Evolutionary conservation across 2,113 vertebrate species (phyloP).

Genomic region (Cyanoliseus patagonus): DNA sequence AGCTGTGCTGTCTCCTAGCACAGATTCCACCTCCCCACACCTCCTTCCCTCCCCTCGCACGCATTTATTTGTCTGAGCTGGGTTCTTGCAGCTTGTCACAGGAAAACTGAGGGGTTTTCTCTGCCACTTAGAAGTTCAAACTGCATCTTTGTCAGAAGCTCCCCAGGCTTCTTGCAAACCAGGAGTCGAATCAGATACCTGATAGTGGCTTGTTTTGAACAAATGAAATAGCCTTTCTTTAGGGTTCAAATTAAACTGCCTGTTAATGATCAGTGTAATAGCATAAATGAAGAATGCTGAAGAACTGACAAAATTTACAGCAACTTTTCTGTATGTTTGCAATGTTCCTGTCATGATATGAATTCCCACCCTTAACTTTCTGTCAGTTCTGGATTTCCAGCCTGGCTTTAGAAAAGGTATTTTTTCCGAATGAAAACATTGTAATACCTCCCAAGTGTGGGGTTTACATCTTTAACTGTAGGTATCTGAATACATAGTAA

Average conservation of each 20-base stretch:
- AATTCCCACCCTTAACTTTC: not conserved
- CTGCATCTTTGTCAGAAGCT: not conserved
- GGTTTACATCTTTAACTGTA: not conserved
- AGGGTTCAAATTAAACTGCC: not conserved
- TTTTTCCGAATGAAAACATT: not conserved
- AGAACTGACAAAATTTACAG: not conserved
- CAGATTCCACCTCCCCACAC: not conserved
- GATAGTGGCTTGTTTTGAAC: not conserved
- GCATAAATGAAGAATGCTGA: not conserved
- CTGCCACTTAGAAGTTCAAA: not conserved
- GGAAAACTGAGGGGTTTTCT: not conserved
- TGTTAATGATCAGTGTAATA: not conserved
- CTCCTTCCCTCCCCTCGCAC: not conserved
- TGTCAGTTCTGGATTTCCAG: not conserved
- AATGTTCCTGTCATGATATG: not conserved
- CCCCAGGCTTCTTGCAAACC: not conserved
- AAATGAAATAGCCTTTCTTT: not conserved
- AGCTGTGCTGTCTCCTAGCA: not conserved
- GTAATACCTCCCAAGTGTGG: not conserved
- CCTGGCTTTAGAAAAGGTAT: not conserved
- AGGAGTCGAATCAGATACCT: not conserved
- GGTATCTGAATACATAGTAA: rapidly evolving
- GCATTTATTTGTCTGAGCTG: not conserved
- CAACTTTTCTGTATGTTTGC: not conserved
- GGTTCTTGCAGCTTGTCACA: not conserved